A percentile compares a stretch with the other conserved stretches of the same genome.
Conservation (phyloP, 1,140 invertebrate species). For the Temnothorax curvispinosus region DNA sequence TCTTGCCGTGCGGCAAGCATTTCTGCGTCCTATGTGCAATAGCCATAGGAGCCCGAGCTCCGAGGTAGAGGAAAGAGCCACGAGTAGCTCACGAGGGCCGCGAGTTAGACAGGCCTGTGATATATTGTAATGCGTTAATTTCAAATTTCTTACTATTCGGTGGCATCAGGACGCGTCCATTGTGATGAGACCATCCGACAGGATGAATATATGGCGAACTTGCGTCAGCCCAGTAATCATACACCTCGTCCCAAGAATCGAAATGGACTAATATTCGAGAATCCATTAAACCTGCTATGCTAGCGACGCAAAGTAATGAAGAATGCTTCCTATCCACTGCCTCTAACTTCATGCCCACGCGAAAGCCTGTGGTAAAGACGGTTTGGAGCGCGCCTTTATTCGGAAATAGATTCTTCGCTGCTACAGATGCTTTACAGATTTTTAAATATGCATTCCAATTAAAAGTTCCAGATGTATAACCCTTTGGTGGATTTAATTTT, state of each 20-base stretch:
- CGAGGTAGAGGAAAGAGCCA: too few relatives aligned
- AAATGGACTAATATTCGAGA: constrained; percentile 96
- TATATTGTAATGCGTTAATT: constrained; percentile 86
- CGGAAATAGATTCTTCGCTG: constrained; percentile 92
- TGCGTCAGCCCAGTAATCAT: constrained; percentile 97
- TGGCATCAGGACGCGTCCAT: constrained; percentile 92
- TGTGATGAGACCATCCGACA: constrained; percentile 95
- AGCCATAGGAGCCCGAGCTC: too few relatives aligned
- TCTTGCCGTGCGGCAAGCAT: too few relatives aligned
- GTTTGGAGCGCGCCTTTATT: constrained; percentile 89
- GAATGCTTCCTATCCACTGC: constrained; percentile 97
- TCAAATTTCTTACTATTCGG: constrained; percentile 91
- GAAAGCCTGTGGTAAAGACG: constrained; percentile 91
- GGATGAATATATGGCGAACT: constrained; percentile 97
- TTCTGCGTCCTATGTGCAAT: too few relatives aligned
- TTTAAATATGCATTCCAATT: constrained; percentile 95
- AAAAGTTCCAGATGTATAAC: constrained; percentile 89
- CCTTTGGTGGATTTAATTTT: constrained; percentile 91
- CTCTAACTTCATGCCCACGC: constrained; percentile 97
- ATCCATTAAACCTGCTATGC: constrained; percentile 93
- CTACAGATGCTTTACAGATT: constrained; percentile 91
- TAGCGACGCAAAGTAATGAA: constrained; percentile 94
- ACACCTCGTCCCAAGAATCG: constrained; percentile 97
- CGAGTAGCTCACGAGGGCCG: too few relatives aligned
- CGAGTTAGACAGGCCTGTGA: constrained; percentile 46